Evolutionary conservation across 2,113 vertebrate species (phyloP).

Genomic region (Corythornis cristatus): DNA sequence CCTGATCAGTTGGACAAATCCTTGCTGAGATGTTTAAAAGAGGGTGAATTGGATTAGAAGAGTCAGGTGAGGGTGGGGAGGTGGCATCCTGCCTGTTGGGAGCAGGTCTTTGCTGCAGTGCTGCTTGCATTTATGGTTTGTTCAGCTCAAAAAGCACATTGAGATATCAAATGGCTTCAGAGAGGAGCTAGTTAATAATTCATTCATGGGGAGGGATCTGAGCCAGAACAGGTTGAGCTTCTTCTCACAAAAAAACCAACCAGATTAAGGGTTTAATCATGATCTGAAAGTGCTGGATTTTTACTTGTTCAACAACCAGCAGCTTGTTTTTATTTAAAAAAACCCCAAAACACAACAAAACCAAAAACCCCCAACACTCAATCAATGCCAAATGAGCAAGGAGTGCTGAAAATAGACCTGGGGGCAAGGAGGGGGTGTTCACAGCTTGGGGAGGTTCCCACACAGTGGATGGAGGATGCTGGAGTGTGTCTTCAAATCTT

Average conservation of each 20-base stretch:
- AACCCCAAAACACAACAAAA: no score
- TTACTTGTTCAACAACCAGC: neutral
- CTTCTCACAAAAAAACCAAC: neutral
- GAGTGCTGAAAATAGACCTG: neutral
- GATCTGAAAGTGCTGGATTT: neutral
- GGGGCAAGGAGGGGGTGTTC: neutral
- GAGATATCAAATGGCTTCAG: neutral
- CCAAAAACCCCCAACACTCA: neutral
- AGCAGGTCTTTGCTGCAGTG: neutral
- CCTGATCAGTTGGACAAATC: neutral
- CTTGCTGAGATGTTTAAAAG: neutral
- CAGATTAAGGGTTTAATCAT: neutral
- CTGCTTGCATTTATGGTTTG: neutral
- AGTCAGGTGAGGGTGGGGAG: neutral
- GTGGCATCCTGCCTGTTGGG: neutral
- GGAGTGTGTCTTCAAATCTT: neutral
- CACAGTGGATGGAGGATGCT: neutral
- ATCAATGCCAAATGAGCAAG: neutral
- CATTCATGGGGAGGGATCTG: neutral
- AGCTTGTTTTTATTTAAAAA: neutral
- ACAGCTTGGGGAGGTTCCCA: rapidly evolving
- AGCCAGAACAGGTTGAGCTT: neutral
- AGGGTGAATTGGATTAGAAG: neutral
- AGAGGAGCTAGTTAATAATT: neutral
- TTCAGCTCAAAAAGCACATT: neutral